Evolutionary conservation across 2,888 invertebrate species (phyloP).

Genomic region (Patella pellucida): DNA sequence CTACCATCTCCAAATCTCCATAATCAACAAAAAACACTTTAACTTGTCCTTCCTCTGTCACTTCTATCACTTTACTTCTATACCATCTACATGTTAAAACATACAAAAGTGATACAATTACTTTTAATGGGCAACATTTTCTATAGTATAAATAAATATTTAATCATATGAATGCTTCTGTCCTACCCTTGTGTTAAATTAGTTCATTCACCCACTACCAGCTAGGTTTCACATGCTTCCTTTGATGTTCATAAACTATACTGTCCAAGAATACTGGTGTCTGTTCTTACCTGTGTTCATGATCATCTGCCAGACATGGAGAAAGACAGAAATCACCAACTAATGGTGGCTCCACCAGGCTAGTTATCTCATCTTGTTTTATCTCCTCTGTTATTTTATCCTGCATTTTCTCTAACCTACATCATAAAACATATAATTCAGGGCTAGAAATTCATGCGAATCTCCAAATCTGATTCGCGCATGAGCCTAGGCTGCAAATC

Average conservation of each 20-base stretch:
- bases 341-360: background rate
- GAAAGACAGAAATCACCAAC: slow-evolving; percentile 35
- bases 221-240: too few species aligned
- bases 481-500: too few species aligned
- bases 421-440: slow-evolving; percentile 9
- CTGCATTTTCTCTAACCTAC: slow-evolving; percentile 50
- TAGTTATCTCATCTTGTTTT: slow-evolving; percentile 21
- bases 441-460: too few species aligned
- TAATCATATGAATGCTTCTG: too few species aligned
- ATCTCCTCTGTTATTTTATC: slow-evolving; percentile 36
- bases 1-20: slow-evolving; percentile 75
- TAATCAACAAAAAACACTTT: slow-evolving; percentile 78
- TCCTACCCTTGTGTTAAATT: too few species aligned
- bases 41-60: slow-evolving; percentile 70
- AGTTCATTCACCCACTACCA: too few species aligned
- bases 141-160: slow-evolving; percentile 13
- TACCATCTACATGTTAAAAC: slow-evolving; percentile 55
- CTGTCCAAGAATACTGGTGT: too few species aligned
- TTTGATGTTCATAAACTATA: too few species aligned
- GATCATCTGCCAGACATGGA: slow-evolving; percentile 43
- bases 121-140: background rate
- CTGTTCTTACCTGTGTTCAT: background rate
- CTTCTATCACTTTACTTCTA: slow-evolving; percentile 69
- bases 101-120: too few species aligned
- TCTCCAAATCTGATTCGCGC: too few species aligned